These are phyloP conservation scores for Albula glossodonta DNA, from an alignment of 2,113 vertebrate genomes.

Conservation along the genomic window DNA sequence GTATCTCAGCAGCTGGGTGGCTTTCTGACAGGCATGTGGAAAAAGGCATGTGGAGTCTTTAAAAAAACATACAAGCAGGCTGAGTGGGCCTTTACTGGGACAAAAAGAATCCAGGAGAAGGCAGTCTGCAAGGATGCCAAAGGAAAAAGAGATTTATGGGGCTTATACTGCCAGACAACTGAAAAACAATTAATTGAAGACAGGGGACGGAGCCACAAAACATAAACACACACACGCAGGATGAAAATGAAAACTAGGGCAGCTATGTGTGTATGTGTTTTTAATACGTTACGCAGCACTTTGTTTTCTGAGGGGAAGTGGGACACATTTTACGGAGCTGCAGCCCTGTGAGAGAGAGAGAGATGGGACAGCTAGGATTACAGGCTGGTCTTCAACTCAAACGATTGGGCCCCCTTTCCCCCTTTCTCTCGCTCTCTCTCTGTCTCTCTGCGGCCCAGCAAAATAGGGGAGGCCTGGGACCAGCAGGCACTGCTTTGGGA, in stretches of 20 bases:
- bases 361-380: not conserved
- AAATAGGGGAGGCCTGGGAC: not conserved
- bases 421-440: no score
- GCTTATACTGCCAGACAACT: not conserved
- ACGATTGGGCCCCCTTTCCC: not conserved
- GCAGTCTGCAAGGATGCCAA: not conserved
- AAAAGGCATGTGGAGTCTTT: not conserved
- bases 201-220: not conserved
- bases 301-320: not conserved
- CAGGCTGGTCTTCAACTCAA: slow-evolving; percentile 5
- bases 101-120: not conserved
- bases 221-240: not conserved
- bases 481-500: slow-evolving; percentile 4
- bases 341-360: not conserved
- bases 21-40: not conserved
- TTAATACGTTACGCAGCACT: not conserved
- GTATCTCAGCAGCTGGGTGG: not conserved
- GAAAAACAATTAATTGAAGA: not conserved
- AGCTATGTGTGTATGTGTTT: not conserved
- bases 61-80: not conserved
- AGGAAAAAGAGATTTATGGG: not conserved
- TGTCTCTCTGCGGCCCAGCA: not conserved
- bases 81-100: not conserved
- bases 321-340: not conserved
- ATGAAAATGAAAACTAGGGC: not conserved